These are phyloP conservation scores for Eupeodes corollae DNA, from an alignment of 1,140 invertebrate species.

Conservation along the genomic window DNA sequence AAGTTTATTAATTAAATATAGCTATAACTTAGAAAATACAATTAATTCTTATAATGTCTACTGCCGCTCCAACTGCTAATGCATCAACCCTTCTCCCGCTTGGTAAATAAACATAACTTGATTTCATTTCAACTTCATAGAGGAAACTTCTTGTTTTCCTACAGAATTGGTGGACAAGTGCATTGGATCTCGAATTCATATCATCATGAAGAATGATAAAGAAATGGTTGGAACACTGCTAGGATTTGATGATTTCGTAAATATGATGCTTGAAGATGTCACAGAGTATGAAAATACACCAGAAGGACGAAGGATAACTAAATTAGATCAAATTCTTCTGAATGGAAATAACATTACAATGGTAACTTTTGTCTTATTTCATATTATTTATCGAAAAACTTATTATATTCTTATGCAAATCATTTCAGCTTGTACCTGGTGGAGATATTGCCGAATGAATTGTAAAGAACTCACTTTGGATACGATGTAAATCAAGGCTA, in stretches of 20 bases:
- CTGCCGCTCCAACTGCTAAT: slow-evolving; percentile 42
- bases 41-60: slow-evolving; percentile 27
- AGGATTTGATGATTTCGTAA: slow-evolving; percentile 99
- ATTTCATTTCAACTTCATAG: not conserved
- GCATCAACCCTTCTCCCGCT: slow-evolving; percentile 61
- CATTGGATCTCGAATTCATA: slow-evolving; percentile 97
- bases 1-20: too few relatives aligned
- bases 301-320: slow-evolving; percentile 91
- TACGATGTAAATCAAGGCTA: too few relatives aligned
- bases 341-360: slow-evolving; percentile 99
- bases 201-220: slow-evolving; percentile 99
- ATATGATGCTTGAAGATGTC: slow-evolving; percentile 88
- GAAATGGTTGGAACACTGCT: slow-evolving; percentile 96
- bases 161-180: slow-evolving; percentile 99
- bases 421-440: slow-evolving; percentile 53
- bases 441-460: slow-evolving; percentile 51
- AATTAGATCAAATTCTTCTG: slow-evolving; percentile 93
- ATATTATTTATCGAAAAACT: not conserved
- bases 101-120: slow-evolving; percentile 36
- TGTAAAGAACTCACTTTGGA: too few relatives aligned
- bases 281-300: slow-evolving; percentile 92
- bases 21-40: too few relatives aligned
- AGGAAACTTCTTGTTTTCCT: slow-evolving; percentile 1
- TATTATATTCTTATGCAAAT: slow-evolving; percentile 10
- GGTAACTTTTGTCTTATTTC: slow-evolving; percentile 44